Percentiles rank a stretch among this genome's conserved stretches.
phyloP scores from a whole-genome alignment of 2,888 invertebrate species.

The Antheraea assamensis region DNA sequence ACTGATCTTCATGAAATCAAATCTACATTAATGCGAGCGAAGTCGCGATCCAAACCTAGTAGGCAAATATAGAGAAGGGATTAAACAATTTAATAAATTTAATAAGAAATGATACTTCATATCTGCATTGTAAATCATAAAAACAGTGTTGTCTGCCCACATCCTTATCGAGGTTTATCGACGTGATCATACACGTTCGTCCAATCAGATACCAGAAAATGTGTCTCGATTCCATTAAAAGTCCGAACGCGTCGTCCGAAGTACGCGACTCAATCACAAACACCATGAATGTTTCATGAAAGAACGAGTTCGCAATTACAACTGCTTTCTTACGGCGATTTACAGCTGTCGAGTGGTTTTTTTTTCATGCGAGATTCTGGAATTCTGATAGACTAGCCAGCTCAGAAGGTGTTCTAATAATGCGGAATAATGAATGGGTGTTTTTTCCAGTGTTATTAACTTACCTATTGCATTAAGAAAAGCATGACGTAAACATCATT shows the following conservation, averaged over 20 bases:
- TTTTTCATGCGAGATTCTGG: constrained; percentile 30
- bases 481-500: not conserved
- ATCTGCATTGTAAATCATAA: not conserved
- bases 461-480: not conserved
- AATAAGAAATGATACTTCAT: not conserved
- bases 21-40: too few species aligned
- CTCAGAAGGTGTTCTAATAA: not conserved
- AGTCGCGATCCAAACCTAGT: not conserved
- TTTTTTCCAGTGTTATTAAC: not conserved
- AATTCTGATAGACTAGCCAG: not conserved
- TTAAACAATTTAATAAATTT: not conserved
- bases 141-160: constrained; percentile 3
- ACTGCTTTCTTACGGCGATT: constrained; percentile 39
- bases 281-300: constrained; percentile 72
- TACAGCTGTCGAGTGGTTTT: constrained; percentile 46
- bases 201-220: constrained; percentile 39
- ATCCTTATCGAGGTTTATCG: constrained; percentile 20
- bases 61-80: not conserved
- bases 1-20: too few species aligned
- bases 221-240: constrained; percentile 39
- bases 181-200: constrained; percentile 35
- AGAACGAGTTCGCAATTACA: constrained; percentile 61
- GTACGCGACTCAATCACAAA: constrained; percentile 64
- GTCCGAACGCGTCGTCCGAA: constrained; percentile 44
- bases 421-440: not conserved